Evolutionary conservation across 2,113 vertebrate genomes (phyloP), one percentile per base, ranked within the genome.

Genomic region (Cyanocitta stelleri): DNA sequence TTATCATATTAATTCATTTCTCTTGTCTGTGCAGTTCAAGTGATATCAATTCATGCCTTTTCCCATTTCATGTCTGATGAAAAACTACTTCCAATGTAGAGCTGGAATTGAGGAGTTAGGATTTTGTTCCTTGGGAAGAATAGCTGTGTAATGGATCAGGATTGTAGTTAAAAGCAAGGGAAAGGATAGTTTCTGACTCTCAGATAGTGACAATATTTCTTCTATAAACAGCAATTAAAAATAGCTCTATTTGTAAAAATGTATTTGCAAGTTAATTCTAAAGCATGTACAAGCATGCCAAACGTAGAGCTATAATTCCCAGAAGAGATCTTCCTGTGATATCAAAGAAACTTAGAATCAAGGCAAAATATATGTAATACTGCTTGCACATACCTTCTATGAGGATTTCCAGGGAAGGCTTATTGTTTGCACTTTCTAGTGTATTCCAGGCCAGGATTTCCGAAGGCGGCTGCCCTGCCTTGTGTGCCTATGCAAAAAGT

Each of bases 21-120:
- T 83, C 73, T 46, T 67, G 33, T 74, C 33, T 85, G 18, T 90
- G 59, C 49, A 39, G 39, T 66, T 89, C 17, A 12, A 75, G 71
- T 96, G 95, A 73, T 54, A 69, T 92, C 59, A 89, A 91, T 95
- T 64, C 48, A 78, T 89, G 84, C 59, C 35, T 91, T 92, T 96
- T 78, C 66, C 75, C 39, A 11, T 44, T 52, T 75, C 61, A 67
- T 23, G 20, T 74, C 73, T 93, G 88, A 93, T 89, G 89, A 85
- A 82, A 66, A 74, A 37, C 55, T 79, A 56, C 35, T 79, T 95
- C 48, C 83, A 71, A 20, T 24, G 52, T 1, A 69, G 58, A 90
- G 46, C 30, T 56, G 51, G 49, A 81, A 64, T 68, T 59, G 48
- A 86, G 41, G 76, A 93, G 52, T 64, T 83, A 46, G 68, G 37